Base-by-base conservation (phyloP, 2,888 invertebrate genomes). In the Alcis repandata region DNA sequence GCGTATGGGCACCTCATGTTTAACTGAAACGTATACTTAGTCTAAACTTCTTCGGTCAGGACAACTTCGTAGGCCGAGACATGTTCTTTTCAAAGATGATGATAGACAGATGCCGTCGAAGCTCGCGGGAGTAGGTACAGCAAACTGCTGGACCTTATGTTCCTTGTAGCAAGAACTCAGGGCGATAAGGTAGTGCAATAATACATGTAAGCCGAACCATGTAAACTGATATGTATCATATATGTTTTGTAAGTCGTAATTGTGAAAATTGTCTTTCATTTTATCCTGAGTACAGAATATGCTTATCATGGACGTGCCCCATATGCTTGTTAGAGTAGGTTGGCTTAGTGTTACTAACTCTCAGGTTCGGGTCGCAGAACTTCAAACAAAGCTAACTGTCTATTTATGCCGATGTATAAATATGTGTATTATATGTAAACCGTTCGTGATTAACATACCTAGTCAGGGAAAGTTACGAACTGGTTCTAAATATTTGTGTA, bases 381-480 rank as follows among this genome's bases (percentile, higher is more conserved):
- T n/a, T 54, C 54, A 59, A 59, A 58, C 38, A 60, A 15, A 38
- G 45, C 13, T 4, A 51, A 32, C 27, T 54, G n/a, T 63, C 41
- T 13, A n/a, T 10, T 11, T 52, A 32, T 19, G 33, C 43, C 48
- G 41, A 33, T 49, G 11, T 36, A 56, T 17, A 54, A 54, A 45
- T 33, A n/a, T 20, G 17, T 40, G 17, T 7, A 22, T 45, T 19
- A 36, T 52, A 33, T 33, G 22, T 41, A 56, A 56, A 32, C 48
- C 4, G 33, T 41, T 62, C 41, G 41, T 43, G 48, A 49, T 49
- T 32, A 20, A 53, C 53, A 40, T 22, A 33, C 33, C 33, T 33
- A 46, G n/a, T 20, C 57, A 48, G 46, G 49, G 56, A 63, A 54
- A 63, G 57, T 57, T 41, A n/a, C n/a, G 6, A 63, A 63, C 57